These are phyloP conservation scores for Mionectes olivaceus DNA, from an alignment of 2,797 vertebrate species.

Conservation along the genomic window DNA sequence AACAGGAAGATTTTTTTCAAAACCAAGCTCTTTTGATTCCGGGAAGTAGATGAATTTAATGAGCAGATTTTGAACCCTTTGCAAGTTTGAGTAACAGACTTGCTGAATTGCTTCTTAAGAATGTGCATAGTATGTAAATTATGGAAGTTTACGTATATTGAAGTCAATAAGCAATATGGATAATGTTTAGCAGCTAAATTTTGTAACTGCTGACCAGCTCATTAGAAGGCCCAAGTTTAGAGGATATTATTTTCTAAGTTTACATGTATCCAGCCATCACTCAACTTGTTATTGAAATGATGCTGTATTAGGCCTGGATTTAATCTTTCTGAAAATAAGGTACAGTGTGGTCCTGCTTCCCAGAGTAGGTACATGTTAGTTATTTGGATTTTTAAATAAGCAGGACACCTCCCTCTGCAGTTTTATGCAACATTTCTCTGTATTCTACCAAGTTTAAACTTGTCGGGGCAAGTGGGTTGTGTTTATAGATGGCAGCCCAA, in stretches of 20 bases:
- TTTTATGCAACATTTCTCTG: neutral
- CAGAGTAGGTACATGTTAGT: neutral
- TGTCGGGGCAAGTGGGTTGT: neutral
- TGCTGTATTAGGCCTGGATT: neutral
- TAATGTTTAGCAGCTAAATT: neutral
- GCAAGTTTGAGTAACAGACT: neutral
- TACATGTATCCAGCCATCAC: neutral
- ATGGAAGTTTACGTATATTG: neutral
- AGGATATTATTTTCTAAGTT: neutral
- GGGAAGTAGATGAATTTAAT: neutral
- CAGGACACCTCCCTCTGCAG: neutral
- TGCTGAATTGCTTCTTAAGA: neutral
- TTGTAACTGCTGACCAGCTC: neutral
- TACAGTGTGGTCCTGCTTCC: rapidly evolving
- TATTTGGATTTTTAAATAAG: neutral
- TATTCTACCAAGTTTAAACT: neutral
- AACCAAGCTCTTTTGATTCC: neutral
- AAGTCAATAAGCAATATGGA: neutral
- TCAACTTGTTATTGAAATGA: neutral
- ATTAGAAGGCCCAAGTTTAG: neutral
- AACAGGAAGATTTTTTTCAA: neutral
- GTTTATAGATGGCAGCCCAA: neutral
- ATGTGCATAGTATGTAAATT: neutral
- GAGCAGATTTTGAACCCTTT: neutral
- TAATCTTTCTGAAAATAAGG: neutral